Evolutionary conservation across 2,113 vertebrate genomes (phyloP).

Genomic region (Pimephales promelas): DNA sequence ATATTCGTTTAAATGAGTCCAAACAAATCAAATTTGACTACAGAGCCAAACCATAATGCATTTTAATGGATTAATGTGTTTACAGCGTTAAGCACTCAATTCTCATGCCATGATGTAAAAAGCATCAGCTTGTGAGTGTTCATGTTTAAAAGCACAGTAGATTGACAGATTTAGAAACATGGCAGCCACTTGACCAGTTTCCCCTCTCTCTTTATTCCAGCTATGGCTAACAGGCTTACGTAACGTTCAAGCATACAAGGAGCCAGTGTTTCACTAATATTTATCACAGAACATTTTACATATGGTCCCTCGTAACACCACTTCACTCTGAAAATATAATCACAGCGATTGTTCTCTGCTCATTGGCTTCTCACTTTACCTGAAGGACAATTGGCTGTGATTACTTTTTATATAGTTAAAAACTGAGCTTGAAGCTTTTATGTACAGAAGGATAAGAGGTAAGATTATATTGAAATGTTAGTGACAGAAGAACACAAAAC

Average conservation of each 20-base stretch:
- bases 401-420: neutral
- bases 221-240: slow-evolving; percentile 43
- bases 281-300: slow-evolving; percentile 28
- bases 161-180: slow-evolving; percentile 48
- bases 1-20: slow-evolving; percentile 4
- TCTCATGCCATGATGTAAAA: slow-evolving; percentile 21
- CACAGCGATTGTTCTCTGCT: neutral
- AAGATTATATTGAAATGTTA: neutral
- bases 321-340: slow-evolving; percentile 9
- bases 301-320: slow-evolving; percentile 13
- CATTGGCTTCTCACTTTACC: neutral
- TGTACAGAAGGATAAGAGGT: neutral
- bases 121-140: slow-evolving; percentile 30
- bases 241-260: slow-evolving; percentile 25
- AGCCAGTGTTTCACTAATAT: slow-evolving; percentile 38
- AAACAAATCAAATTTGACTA: slow-evolving; percentile 18
- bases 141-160: slow-evolving; percentile 16
- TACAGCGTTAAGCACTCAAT: neutral
- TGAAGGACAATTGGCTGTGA: slow-evolving; percentile 11
- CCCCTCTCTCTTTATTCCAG: slow-evolving; percentile 40
- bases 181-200: slow-evolving; percentile 47
- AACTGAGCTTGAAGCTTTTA: neutral
- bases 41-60: neutral
- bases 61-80: slow-evolving; percentile 24
- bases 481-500: neutral